Conservation (phyloP, 2,113 vertebrate species). For the Crypturellus undulatus region DNA sequence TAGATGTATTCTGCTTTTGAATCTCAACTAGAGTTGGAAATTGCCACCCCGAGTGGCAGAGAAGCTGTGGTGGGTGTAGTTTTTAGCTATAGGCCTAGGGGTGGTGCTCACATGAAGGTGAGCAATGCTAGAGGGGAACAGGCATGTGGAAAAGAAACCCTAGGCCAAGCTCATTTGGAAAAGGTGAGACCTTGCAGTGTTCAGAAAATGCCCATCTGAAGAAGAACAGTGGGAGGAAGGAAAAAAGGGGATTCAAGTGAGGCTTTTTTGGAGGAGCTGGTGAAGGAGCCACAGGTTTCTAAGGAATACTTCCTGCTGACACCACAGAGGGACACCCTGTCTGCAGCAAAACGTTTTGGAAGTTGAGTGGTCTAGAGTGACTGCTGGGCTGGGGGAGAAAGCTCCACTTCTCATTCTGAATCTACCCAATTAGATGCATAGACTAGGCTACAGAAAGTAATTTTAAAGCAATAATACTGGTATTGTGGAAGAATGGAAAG, state of each 20-base stretch:
- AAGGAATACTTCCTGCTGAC: background rate
- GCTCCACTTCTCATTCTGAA: background rate
- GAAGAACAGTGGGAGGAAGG: background rate
- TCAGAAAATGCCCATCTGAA: background rate
- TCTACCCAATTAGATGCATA: background rate
- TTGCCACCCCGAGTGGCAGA: background rate
- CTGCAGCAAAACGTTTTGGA: background rate
- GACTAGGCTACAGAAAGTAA: background rate
- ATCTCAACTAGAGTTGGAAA: background rate
- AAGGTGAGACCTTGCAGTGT: background rate
- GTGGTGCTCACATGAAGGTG: fast-evolving
- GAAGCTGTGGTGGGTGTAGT: background rate
- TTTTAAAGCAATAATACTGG: background rate
- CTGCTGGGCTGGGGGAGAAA: background rate
- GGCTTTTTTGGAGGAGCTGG: background rate
- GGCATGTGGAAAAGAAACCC: background rate
- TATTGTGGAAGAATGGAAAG: background rate
- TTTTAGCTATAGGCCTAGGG: background rate
- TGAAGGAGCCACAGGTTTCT: background rate
- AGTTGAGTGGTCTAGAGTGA: background rate
- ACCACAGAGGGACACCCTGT: background rate
- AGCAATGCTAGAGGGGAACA: background rate
- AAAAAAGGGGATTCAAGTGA: background rate
- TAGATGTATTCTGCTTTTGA: background rate
- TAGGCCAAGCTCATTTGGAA: background rate